Conservation (phyloP, 2,797 vertebrate species). For the Onychomys arenicola region DNA sequence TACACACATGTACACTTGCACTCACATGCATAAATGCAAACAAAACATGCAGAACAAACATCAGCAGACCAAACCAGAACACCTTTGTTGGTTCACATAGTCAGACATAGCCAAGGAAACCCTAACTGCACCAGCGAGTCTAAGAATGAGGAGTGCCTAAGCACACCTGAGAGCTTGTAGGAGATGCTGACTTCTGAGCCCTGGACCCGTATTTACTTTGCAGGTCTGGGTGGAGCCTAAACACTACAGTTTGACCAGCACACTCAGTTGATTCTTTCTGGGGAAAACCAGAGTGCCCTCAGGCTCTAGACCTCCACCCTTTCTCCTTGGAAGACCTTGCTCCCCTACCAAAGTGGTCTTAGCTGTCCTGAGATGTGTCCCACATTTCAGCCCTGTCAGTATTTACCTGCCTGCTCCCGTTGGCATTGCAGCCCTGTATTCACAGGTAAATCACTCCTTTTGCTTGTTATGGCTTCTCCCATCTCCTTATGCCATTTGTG, state of each 20-base stretch:
- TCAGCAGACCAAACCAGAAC: too few species aligned
- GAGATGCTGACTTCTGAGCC: too few species aligned
- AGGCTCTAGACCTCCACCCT: not conserved
- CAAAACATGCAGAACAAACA: too few species aligned
- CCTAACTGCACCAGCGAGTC: too few species aligned
- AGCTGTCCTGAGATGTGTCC: not conserved
- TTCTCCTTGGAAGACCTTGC: not conserved
- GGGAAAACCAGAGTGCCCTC: not conserved
- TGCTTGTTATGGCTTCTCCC: not conserved
- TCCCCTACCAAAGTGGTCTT: not conserved
- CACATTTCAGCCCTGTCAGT: not conserved
- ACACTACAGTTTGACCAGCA: not conserved
- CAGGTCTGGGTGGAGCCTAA: too few species aligned
- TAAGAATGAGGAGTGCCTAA: too few species aligned
- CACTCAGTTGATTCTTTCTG: not conserved
- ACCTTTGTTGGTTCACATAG: too few species aligned
- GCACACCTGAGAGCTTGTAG: too few species aligned
- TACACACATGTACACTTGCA: too few species aligned
- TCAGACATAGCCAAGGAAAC: too few species aligned
- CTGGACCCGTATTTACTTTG: too few species aligned
- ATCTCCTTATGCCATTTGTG: not conserved
- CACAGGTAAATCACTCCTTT: not conserved
- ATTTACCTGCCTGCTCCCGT: not conserved
- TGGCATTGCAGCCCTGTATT: not conserved
- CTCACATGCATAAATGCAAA: too few species aligned